Base-by-base conservation (phyloP, 2,888 invertebrate genomes). In the Leistus spinibarbis region DNA sequence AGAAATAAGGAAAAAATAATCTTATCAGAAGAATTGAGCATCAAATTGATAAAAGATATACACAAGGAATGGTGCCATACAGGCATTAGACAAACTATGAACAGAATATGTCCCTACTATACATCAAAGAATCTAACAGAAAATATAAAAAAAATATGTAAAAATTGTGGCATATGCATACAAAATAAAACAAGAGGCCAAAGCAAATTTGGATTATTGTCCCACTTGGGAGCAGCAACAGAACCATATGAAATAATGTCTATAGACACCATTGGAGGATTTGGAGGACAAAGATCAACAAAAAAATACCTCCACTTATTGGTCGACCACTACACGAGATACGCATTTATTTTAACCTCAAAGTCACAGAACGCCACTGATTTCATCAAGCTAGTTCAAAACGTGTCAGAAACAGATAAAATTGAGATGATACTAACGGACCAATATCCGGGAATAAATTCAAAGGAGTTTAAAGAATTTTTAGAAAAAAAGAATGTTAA, bases 401-500 rank as follows among this genome's bases (percentile, higher is more conserved):
- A 65, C n/a, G 65, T 65, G 24, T 16, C 4, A n/a, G 13, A 65
- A 23, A 27, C 13, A 10, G 23, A 65, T 16, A 17, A 65, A 22
- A 27, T 65, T 23, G 27, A 13, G 13, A 27, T 24, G 27, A 27
- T 65, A 27, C 65, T 65, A 65, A 65, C 79, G 5, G 78, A 81
- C 67, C 80, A 82, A 78, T 80, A 81, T 57, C 81, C 81, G 2
- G 80, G 80, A 1, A 79, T 81, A 4, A 81, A 81, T 76, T 81
- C 80, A 3, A 69, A 63, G 54, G 76, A 27, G 60, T 71, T 67
- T 19, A 66, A 64, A 60, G 54, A 66, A 7, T 70, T 71, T 60
- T n/a, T n/a, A n/a, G n/a, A n/a, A n/a, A n/a, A n/a, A n/a, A n/a
- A n/a, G n/a, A n/a, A n/a, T n/a, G n/a, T n/a, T n/a, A n/a, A n/a